Conservation (phyloP, 2,113 vertebrate species). For the Onychostoma macrolepis region DNA sequence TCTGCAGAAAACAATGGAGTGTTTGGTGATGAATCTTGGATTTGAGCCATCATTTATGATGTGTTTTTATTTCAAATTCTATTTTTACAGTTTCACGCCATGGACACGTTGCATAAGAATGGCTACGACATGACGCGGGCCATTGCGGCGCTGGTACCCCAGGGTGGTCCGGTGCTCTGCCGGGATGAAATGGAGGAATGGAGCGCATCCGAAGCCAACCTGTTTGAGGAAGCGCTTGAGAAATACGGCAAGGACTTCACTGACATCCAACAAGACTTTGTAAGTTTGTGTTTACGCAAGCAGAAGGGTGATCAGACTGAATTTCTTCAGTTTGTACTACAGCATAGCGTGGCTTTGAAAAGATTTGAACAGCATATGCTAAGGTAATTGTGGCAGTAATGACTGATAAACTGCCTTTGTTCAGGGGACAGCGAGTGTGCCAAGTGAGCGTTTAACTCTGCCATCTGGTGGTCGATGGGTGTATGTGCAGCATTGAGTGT, state of each 20-base stretch:
- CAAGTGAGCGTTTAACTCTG: constrained; percentile 61
- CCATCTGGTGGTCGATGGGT: constrained; percentile 71
- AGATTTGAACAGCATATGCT: background rate
- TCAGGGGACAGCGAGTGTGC: constrained; percentile 3
- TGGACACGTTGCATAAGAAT: constrained; percentile 95
- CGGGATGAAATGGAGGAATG: constrained; percentile 99
- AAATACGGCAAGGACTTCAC: constrained; percentile 99
- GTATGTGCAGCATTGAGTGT: constrained; percentile 55
- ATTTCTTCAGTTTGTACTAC: background rate
- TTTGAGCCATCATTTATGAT: background rate
- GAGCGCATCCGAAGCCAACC: constrained; percentile 96
- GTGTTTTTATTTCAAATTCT: background rate
- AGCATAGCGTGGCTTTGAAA: background rate
- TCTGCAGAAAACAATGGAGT: background rate
- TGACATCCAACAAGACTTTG: constrained; percentile 98
- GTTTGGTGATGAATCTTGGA: background rate
- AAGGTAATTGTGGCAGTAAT: constrained; percentile 35
- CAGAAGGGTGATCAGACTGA: background rate
- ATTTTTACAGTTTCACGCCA: constrained; percentile 88
- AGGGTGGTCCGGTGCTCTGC: constrained; percentile 96
- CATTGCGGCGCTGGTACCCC: constrained; percentile 94
- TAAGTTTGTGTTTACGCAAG: constrained; percentile 75
- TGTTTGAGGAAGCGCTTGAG: constrained; percentile 96
- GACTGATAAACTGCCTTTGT: constrained; percentile 29
- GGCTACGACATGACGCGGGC: constrained; percentile 94